Evolutionary conservation across 2,888 invertebrate species (phyloP), one percentile per base, ranked within the genome.

Genomic region (Agrochola lychnidis): DNA sequence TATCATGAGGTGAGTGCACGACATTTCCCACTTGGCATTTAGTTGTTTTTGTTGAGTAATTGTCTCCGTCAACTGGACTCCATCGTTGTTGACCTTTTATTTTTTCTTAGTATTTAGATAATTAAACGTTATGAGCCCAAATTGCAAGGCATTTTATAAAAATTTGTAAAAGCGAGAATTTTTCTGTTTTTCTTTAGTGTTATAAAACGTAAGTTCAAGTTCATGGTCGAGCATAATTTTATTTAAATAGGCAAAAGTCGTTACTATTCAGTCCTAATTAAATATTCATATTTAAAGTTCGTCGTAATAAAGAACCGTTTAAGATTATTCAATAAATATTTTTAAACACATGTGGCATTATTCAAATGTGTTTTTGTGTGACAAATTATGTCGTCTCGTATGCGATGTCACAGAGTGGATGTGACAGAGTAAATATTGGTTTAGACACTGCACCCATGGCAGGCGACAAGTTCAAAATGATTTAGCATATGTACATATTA

Each of bases 1-100:
- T 96, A 95, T 92, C 90, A 93, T 89, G 96, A 96, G 96, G 96
- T 96, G 94, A 96, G 96, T 95, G 95, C 91, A 92, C 94, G 95
- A 94, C 94, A 94, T 96, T 95, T 95, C 88, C 86, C 86, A 88
- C 90, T 83, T 95, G 95, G 86, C 94, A 95, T 95, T 95, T 94
- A 91, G 82, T 84, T 79, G 92, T 95, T 95, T 95, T 95, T 95
- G 93, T 94, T 91, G 90, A 88, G 93, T 93, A 95, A 91, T 92
- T 89, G 85, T 89, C 79, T 88, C 91, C 90, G 87, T 87, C 90
- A 90, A 89, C 88, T 82, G 87, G 88, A 89, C 88, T 82, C 87
- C 85, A 84, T 61, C 40, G 78, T 70, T 82, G 85, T 89, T 90
- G 84, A 89, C 88, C 84, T 88, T 90, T 89, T 69, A 69, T 77